Conservation (phyloP, 2,113 vertebrate species). For the Cyphomyrus plagiostoma region DNA sequence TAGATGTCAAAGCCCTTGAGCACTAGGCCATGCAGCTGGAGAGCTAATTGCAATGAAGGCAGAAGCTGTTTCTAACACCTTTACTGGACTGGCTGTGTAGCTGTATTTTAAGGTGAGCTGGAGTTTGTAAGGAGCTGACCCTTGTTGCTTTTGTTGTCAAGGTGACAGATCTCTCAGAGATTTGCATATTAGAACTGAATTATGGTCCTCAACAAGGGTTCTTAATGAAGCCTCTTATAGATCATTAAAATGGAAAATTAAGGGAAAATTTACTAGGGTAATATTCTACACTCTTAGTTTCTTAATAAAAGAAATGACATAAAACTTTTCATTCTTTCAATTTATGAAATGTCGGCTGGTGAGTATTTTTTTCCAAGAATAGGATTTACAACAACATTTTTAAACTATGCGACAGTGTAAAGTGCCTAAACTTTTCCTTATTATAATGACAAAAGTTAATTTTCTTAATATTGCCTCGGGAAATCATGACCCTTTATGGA, state of each 20-base stretch:
- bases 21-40: constrained; percentile 14
- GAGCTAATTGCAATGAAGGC: constrained; percentile 40
- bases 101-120: constrained; percentile 36
- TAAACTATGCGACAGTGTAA: not conserved
- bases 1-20: not conserved
- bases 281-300: not conserved
- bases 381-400: not conserved
- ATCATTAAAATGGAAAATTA: not conserved
- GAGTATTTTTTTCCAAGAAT: not conserved
- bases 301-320: not conserved
- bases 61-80: constrained; percentile 40
- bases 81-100: constrained; percentile 49
- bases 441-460: not conserved
- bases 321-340: not conserved
- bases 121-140: constrained; percentile 19
- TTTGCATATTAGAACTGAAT: not conserved
- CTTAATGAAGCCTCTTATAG: not conserved
- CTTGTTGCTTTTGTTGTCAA: not conserved
- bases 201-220: not conserved
- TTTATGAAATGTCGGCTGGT: not conserved
- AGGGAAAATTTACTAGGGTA: not conserved
- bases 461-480: not conserved
- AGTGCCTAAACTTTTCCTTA: not conserved
- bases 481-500: not conserved
- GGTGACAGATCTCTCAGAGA: not conserved